Conservation (phyloP, 2,888 invertebrate genomes). For the Chironomus riparius region DNA sequence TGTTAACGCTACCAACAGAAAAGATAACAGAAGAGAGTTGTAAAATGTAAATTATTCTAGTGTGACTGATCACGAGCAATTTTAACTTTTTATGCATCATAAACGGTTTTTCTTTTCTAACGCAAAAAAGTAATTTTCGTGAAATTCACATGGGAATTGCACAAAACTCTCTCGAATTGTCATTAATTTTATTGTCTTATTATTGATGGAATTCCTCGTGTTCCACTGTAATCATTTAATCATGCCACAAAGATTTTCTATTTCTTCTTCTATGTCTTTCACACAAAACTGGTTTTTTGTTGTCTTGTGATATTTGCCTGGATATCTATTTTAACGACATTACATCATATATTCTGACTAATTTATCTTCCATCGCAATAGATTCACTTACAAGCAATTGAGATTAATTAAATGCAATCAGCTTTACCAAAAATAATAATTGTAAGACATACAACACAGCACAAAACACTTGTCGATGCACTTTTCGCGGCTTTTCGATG, state of each 20-base stretch:
- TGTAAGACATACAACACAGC: not conserved
- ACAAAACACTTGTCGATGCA: not conserved
- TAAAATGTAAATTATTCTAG: conserved; percentile 13
- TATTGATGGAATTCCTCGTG: no score
- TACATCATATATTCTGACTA: not conserved
- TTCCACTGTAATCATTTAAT: not conserved
- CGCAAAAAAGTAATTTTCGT: conserved; percentile 1
- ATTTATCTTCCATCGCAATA: not conserved
- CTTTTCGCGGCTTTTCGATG: not conserved
- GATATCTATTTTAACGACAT: not conserved
- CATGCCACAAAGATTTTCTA: not conserved
- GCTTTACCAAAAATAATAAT: not conserved
- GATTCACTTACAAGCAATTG: not conserved
- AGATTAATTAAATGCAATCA: not conserved
- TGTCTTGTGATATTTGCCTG: not conserved
- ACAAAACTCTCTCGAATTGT: not conserved
- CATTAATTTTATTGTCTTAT: not conserved
- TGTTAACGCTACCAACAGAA: not conserved
- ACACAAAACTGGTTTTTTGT: not conserved
- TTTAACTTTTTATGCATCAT: not conserved
- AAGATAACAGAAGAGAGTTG: not conserved
- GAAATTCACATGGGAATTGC: not conserved
- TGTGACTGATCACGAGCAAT: conserved; percentile 21
- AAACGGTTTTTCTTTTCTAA: not conserved
- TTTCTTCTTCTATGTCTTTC: not conserved